A percentile compares a stretch with the other conserved stretches of the same genome.
phyloP scores from a whole-genome alignment of 2,113 vertebrate species.

The Camelus bactrianus region DNA sequence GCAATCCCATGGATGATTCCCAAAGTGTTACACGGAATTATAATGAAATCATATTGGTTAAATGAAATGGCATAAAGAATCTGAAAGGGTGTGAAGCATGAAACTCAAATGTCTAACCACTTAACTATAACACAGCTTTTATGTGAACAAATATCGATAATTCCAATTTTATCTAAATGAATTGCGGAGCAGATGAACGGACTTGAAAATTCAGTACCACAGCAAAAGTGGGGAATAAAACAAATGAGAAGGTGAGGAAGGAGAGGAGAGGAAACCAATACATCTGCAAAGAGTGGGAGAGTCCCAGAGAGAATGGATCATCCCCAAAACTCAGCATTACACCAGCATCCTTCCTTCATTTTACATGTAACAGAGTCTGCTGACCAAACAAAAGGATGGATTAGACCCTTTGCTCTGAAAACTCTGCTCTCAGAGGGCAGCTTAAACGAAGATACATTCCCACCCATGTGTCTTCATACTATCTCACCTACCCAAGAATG shows the following conservation, averaged over 20 bases:
- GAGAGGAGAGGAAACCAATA: not conserved
- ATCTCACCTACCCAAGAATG: not conserved
- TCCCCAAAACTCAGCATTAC: not conserved
- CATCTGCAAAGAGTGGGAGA: not conserved
- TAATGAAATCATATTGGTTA: not conserved
- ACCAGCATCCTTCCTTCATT: not conserved
- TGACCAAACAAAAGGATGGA: not conserved
- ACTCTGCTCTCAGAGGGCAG: not conserved
- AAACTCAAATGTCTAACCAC: conserved; percentile 34
- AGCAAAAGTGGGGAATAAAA: not conserved
- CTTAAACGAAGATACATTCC: not conserved
- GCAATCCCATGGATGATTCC: not conserved
- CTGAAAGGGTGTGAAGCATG: not conserved
- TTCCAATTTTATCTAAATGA: conserved; percentile 43
- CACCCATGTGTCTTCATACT: not conserved
- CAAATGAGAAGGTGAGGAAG: not conserved
- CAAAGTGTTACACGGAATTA: not conserved
- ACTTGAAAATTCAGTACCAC: not conserved
- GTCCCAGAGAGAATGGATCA: not conserved
- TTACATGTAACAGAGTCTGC: not conserved
- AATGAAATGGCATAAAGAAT: conserved; percentile 22
- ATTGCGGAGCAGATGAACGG: not conserved
- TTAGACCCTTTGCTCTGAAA: not conserved
- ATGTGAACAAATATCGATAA: conserved; percentile 40
- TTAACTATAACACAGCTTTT: conserved; percentile 13